Conservation (phyloP, 2,888 invertebrate genomes). For the Agriotes lineatus region DNA sequence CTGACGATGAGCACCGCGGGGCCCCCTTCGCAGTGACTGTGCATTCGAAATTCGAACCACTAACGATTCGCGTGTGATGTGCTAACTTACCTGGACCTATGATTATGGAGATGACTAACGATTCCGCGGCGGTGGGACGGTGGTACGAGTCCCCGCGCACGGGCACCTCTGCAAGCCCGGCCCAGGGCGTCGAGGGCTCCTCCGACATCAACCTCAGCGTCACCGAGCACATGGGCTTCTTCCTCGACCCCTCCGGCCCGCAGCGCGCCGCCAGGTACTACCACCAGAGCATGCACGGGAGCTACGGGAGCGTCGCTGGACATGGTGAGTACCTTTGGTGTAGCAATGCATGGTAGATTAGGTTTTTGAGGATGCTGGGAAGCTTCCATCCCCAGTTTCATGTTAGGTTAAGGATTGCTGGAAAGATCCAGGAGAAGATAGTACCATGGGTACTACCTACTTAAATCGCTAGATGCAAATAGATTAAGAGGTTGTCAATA, state of each 20-base stretch:
- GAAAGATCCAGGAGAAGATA: too few relatives aligned
- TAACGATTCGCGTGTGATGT: slow-evolving; percentile 42
- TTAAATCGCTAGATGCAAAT: too few relatives aligned
- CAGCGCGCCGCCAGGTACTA: slow-evolving; percentile 66
- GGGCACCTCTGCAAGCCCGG: slow-evolving; percentile 63
- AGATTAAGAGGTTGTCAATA: too few relatives aligned
- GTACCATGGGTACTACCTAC: too few relatives aligned
- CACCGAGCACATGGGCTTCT: slow-evolving; percentile 67
- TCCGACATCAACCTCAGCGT: slow-evolving; percentile 64
- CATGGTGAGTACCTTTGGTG: slow-evolving; percentile 61
- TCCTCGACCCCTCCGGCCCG: slow-evolving; percentile 65
- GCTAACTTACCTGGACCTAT: slow-evolving; percentile 51
- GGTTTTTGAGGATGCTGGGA: too few relatives aligned
- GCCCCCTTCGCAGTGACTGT: not conserved
- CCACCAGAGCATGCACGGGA: slow-evolving; percentile 68
- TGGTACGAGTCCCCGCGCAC: slow-evolving; percentile 68
- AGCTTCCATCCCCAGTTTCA: too few relatives aligned
- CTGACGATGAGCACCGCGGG: slow-evolving; percentile 36
- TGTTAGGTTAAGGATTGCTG: too few relatives aligned
- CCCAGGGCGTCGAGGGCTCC: slow-evolving; percentile 58
- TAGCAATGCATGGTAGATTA: too few relatives aligned
- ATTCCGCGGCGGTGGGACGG: slow-evolving; percentile 64
- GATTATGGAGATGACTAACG: slow-evolving; percentile 68
- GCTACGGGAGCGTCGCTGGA: slow-evolving; percentile 64
- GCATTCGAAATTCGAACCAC: not conserved